phyloP scores from a whole-genome alignment of 2,888 invertebrate species.

The Diadromus collaris region DNA sequence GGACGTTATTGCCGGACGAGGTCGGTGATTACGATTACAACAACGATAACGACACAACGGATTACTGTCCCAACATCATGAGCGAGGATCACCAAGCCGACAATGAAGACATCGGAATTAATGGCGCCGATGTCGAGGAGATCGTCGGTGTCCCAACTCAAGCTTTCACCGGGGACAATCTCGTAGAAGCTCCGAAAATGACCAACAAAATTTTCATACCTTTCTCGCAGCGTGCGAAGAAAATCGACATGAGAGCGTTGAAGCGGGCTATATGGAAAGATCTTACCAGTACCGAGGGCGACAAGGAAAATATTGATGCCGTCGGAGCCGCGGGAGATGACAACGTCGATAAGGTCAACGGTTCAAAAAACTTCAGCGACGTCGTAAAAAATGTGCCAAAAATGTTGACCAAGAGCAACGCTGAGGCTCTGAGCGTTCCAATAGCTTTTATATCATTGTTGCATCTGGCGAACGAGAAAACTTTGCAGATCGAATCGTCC shows the following conservation, averaged over 20 bases:
- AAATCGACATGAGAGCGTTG: slow-evolving; percentile 91
- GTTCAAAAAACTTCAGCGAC: slow-evolving; percentile 78
- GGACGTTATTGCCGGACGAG: slow-evolving; percentile 69
- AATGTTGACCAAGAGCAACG: slow-evolving; percentile 83
- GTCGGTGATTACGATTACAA: slow-evolving; percentile 81
- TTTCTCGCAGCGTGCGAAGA: slow-evolving; percentile 92
- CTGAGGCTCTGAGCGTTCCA: slow-evolving; percentile 88
- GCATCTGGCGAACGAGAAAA: slow-evolving; percentile 92
- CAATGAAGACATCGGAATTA: slow-evolving; percentile 66
- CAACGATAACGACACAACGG: slow-evolving; percentile 81
- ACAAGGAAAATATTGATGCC: slow-evolving; percentile 76
- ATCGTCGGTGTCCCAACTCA: slow-evolving; percentile 71
- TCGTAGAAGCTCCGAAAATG: slow-evolving; percentile 86
- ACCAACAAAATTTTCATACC: slow-evolving; percentile 86
- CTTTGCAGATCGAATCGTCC: slow-evolving; percentile 76
- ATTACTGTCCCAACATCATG: slow-evolving; percentile 80
- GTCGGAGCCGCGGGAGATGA: slow-evolving; percentile 6
- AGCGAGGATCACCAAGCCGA: slow-evolving; percentile 66
- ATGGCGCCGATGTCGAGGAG: slow-evolving; percentile 73
- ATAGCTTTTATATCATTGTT: slow-evolving; percentile 90
- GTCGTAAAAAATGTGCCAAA: slow-evolving; percentile 84
- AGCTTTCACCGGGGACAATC: slow-evolving; percentile 81
- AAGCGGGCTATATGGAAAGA: slow-evolving; percentile 89
- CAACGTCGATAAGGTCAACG: slow-evolving; percentile 56
- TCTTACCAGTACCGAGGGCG: slow-evolving; percentile 79